Conservation (phyloP, 1,140 invertebrate species). For the Drosophila melanica region DNA sequence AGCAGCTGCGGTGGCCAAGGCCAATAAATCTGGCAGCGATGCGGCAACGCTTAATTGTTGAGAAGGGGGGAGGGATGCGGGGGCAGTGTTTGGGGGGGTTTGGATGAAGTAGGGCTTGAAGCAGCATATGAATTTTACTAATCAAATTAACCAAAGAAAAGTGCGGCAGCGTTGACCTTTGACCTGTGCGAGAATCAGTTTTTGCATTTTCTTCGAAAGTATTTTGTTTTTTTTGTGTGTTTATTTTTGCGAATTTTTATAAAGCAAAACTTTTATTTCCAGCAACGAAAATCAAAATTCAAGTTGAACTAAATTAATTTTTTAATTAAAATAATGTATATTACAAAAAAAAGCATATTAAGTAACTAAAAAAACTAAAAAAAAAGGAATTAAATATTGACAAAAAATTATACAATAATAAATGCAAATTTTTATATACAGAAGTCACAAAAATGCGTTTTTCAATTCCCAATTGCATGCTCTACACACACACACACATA, state of each 20-base stretch:
- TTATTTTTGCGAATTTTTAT: background rate
- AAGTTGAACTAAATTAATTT: conserved; percentile 37
- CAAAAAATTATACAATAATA: conserved; percentile 58
- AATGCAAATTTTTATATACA: conserved; percentile 74
- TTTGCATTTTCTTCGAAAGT: conserved; percentile 57
- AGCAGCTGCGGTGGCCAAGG: conserved; percentile 59
- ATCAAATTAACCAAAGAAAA: conserved; percentile 76
- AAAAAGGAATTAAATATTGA: conserved; percentile 23
- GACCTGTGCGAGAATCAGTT: conserved; percentile 10
- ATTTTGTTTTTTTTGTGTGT: conserved; percentile 16
- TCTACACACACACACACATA: conserved; percentile 5
- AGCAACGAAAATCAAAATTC: conserved; percentile 53
- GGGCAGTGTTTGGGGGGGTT: background rate
- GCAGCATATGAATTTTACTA: conserved; percentile 52
- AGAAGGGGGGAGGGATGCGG: conserved; percentile 21
- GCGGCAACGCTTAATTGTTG: conserved; percentile 42
- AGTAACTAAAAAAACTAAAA: conserved; percentile 39
- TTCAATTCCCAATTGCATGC: conserved; percentile 68
- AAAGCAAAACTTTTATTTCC: conserved; percentile 34
- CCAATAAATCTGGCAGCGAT: conserved; percentile 25
- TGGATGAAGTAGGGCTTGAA: background rate
- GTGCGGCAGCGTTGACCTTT: conserved; percentile 21
- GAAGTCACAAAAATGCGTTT: conserved; percentile 69
- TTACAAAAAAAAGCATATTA: conserved; percentile 15
- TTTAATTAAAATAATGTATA: conserved; percentile 40